Percentiles rank a stretch among this genome's conserved stretches.
These are phyloP conservation scores for Lagenorhynchus albirostris DNA, from an alignment of 2,113 vertebrate genomes.

Conservation along the genomic window DNA sequence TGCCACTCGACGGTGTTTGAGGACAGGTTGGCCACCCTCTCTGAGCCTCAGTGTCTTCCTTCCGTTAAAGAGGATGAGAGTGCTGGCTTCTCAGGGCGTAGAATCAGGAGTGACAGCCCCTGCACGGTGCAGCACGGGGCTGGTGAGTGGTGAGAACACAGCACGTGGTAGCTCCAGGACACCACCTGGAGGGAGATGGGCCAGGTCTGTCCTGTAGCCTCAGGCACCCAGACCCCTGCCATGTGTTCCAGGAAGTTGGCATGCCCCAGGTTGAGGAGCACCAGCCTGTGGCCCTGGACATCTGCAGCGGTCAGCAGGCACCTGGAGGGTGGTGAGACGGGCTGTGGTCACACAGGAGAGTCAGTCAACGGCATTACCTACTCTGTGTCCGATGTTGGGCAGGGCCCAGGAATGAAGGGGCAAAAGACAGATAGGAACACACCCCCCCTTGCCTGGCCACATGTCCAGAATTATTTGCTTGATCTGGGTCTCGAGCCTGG, in stretches of 20 bases:
- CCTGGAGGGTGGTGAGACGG: not conserved
- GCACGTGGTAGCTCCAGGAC: not conserved
- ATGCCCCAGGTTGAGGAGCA: not conserved
- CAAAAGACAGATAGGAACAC: not conserved
- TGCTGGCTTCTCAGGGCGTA: not conserved
- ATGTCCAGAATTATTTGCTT: not conserved
- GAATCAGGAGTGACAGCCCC: no score
- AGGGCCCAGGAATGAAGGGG: not conserved
- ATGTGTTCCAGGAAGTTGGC: not conserved
- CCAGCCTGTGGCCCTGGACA: not conserved
- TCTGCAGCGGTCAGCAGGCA: not conserved
- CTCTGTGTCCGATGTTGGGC: not conserved
- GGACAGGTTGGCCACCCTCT: not conserved
- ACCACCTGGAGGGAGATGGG: not conserved
- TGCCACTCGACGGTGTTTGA: not conserved
- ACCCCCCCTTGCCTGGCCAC: accelerated
- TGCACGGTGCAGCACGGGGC: accelerated
- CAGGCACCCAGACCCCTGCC: not conserved
- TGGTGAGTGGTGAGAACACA: not conserved
- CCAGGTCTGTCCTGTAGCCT: not conserved
- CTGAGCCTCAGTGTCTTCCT: not conserved
- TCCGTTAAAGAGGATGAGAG: not conserved
- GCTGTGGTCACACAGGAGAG: not conserved
- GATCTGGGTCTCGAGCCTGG: not conserved
- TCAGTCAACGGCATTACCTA: not conserved